These are phyloP conservation scores for Cremastobaeus sp. DNA, from an alignment of 2,888 invertebrate genomes.

Conservation along the genomic window DNA sequence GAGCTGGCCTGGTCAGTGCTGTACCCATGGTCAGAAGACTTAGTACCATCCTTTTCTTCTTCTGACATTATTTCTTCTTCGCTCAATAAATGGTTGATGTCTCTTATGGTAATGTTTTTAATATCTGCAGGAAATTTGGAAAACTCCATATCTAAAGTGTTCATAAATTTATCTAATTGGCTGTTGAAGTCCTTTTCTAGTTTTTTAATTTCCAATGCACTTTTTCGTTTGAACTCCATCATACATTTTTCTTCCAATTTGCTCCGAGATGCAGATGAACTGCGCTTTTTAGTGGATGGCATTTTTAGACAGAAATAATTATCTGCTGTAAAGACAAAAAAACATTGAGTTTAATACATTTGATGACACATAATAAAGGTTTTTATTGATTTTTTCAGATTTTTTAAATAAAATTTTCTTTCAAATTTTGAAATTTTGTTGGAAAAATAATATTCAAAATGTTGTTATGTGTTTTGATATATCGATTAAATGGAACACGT, in stretches of 20 bases:
- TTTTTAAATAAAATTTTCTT: too few species aligned
- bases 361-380: too few species aligned
- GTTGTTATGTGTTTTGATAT: too few species aligned
- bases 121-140: constrained; percentile 11
- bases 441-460: too few species aligned
- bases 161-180: background rate
- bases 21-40: constrained; percentile 15
- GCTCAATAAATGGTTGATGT: background rate
- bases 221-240: constrained; percentile 22
- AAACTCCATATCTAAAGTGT: constrained; percentile 10
- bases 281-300: constrained; percentile 13
- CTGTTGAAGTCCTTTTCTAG: constrained; percentile 6
- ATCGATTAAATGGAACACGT: too few species aligned
- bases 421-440: too few species aligned
- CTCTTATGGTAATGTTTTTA: background rate
- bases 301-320: too few species aligned
- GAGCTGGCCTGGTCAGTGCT: constrained; percentile 3
- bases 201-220: constrained; percentile 20
- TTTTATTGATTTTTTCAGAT: too few species aligned
- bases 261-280: background rate
- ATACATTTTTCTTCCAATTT: background rate
- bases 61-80: background rate
- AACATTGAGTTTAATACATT: too few species aligned
- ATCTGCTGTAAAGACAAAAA: too few species aligned
- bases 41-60: background rate